These are phyloP conservation scores for Cotesia vestalis DNA, from an alignment of 1,140 invertebrate species.

Conservation along the genomic window DNA sequence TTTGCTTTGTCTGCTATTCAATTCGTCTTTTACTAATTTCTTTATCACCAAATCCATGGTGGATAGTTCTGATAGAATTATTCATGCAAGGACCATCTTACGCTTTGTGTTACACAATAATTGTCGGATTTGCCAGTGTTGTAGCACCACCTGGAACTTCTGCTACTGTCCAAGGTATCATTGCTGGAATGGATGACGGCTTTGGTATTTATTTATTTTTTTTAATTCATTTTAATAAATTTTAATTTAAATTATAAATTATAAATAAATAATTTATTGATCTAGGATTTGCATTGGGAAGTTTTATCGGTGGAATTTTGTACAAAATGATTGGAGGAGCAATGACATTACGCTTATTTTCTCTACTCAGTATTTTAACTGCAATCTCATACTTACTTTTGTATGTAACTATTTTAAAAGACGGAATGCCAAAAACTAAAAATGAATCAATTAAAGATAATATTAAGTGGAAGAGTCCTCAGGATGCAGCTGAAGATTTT, in stretches of 20 bases:
- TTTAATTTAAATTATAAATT: not conserved
- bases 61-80: conserved; percentile 75
- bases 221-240: conserved; percentile 3
- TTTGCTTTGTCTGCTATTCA: conserved; percentile 77
- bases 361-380: conserved; percentile 63
- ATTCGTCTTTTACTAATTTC: conserved; percentile 75
- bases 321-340: conserved; percentile 69
- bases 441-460: conserved; percentile 23
- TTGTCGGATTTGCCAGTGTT: conserved; percentile 79
- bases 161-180: conserved; percentile 81
- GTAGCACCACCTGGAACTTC: conserved; percentile 80
- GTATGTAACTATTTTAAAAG: conserved; percentile 61
- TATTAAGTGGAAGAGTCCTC: conserved; percentile 57
- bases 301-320: conserved; percentile 70
- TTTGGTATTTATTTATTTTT: conserved; percentile 67
- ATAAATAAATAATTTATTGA: not conserved
- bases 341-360: conserved; percentile 68
- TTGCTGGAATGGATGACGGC: conserved; percentile 84
- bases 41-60: conserved; percentile 77
- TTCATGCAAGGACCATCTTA: conserved; percentile 82
- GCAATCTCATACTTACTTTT: conserved; percentile 66
- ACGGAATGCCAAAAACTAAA: conserved; percentile 50
- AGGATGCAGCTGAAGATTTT: conserved; percentile 50
- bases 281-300: conserved; percentile 71
- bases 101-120: conserved; percentile 80